These are phyloP conservation scores for Luscinia luscinia DNA, from an alignment of 2,797 vertebrate species.

Conservation along the genomic window DNA sequence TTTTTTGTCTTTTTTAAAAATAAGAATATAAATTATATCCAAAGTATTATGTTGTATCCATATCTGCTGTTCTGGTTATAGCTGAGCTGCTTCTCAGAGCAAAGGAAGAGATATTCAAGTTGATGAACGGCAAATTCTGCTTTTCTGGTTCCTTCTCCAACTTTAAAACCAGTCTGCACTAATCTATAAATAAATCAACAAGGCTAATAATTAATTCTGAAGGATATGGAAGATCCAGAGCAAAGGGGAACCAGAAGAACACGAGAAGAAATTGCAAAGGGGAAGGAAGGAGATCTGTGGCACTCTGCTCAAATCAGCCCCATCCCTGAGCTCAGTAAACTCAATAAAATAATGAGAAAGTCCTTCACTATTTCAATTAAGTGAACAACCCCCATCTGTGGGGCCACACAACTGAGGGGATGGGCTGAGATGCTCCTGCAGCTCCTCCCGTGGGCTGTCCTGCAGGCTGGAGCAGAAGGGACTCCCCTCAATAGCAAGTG, in stretches of 20 bases:
- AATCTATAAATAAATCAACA: neutral
- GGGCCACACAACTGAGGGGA: neutral
- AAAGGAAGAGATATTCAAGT: neutral
- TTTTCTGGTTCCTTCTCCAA: neutral
- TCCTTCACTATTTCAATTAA: neutral
- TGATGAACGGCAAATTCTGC: neutral
- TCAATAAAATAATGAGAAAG: neutral
- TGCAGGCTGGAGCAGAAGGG: rapidly evolving
- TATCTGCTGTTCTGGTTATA: neutral
- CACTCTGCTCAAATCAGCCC: slow-evolving; percentile 36
- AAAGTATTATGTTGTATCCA: neutral
- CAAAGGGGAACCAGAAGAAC: slow-evolving; percentile 41
- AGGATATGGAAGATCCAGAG: slow-evolving; percentile 31
- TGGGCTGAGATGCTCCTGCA: neutral
- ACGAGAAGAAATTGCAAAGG: neutral
- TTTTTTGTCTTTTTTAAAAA: neutral
- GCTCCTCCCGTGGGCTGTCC: neutral
- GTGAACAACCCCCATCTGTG: neutral
- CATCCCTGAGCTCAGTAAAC: slow-evolving; percentile 26
- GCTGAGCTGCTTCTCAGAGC: neutral
- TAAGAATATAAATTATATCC: neutral
- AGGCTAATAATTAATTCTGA: slow-evolving; percentile 23
- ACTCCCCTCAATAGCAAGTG: neutral
- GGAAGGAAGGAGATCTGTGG: neutral
- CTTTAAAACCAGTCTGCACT: slow-evolving; percentile 39